phyloP scores from a whole-genome alignment of 2,888 invertebrate species.

The Ametastegia equiseti region DNA sequence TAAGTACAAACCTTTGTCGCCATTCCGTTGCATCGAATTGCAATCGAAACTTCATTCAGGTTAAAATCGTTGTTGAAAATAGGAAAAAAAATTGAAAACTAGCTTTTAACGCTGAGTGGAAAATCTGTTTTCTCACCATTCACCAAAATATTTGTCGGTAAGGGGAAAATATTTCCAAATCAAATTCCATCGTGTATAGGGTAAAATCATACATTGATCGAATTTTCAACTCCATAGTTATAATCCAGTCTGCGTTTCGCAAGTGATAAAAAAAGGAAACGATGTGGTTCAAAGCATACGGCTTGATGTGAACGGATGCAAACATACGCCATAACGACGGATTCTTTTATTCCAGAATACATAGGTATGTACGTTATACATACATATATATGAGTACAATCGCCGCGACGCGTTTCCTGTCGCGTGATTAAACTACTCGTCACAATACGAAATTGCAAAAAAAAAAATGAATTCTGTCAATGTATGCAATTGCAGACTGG shows the following conservation, averaged over 20 bases:
- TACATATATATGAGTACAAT: neutral
- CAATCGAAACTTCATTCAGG: neutral
- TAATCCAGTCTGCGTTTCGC: neutral
- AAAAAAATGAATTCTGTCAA: constrained; percentile 19
- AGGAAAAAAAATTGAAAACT: neutral
- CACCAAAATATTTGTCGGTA: neutral
- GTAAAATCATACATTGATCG: neutral
- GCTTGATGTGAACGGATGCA: constrained; percentile 1
- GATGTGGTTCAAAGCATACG: neutral
- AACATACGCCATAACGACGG: neutral
- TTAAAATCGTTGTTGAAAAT: neutral
- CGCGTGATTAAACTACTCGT: constrained; percentile 7
- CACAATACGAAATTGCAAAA: neutral
- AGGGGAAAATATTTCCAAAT: neutral
- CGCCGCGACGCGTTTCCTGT: constrained; percentile 30
- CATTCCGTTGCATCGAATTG: neutral
- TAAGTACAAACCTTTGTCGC: neutral
- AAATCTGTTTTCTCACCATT: neutral
- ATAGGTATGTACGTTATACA: neutral
- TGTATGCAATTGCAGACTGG: constrained; percentile 20
- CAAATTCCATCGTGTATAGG: neutral
- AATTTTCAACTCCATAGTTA: neutral
- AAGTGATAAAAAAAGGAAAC: neutral
- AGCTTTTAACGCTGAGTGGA: neutral
- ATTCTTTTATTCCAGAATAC: constrained; percentile 3